Conservation (phyloP, 2,888 invertebrate genomes). For the Spilosoma lubricipeda region DNA sequence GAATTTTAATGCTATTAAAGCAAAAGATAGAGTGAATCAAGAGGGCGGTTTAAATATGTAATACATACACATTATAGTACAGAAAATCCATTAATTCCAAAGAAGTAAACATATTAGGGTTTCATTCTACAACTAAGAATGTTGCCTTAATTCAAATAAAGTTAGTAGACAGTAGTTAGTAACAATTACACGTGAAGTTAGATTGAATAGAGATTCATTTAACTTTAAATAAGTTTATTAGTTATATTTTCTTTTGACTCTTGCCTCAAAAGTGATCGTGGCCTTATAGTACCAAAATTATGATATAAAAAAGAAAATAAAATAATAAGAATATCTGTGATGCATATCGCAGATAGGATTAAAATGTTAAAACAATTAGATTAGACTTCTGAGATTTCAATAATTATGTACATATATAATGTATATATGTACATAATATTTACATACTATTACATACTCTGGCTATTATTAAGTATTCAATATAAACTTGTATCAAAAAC, state of each 20-base stretch:
- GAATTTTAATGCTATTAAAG: too few relatives aligned
- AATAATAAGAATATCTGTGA: too few relatives aligned
- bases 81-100: too few relatives aligned
- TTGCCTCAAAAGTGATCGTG: too few relatives aligned
- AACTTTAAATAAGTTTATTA: too few relatives aligned
- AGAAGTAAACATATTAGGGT: neutral
- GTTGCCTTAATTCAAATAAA: neutral
- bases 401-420: neutral
- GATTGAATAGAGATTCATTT: neutral
- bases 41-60: too few relatives aligned
- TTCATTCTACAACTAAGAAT: neutral
- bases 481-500: neutral
- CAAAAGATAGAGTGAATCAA: too few relatives aligned
- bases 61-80: too few relatives aligned
- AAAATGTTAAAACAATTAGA: neutral
- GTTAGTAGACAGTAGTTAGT: neutral
- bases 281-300: too few relatives aligned
- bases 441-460: neutral
- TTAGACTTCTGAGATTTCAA: neutral
- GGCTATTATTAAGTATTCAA: neutral
- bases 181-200: neutral
- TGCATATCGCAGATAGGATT: too few relatives aligned
- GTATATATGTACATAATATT: too few relatives aligned
- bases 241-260: neutral
- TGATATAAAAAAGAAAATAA: too few relatives aligned